phyloP scores from a whole-genome alignment of 2,113 vertebrate species.

The Eupsittula cactorum region DNA sequence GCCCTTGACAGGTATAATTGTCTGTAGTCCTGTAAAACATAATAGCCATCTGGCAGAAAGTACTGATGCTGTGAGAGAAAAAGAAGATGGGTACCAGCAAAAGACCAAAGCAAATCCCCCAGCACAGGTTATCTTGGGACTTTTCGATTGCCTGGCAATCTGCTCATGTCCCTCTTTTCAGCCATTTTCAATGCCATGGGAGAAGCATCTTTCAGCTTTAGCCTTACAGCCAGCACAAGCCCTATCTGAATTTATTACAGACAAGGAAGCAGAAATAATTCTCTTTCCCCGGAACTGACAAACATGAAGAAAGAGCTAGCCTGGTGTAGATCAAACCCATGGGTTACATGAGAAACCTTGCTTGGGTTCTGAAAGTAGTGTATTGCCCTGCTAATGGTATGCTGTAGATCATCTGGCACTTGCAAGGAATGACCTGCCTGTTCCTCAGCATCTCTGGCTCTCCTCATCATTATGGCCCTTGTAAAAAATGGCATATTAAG shows the following conservation, averaged over 20 bases:
- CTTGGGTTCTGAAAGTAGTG: not conserved
- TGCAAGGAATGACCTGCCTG: conserved; percentile 26
- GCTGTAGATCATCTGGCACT: conserved; percentile 1
- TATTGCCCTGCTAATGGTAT: not conserved
- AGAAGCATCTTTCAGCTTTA: not conserved
- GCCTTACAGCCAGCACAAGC: not conserved
- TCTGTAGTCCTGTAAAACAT: conserved; percentile 51
- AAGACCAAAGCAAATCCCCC: not conserved
- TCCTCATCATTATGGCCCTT: conserved; percentile 14
- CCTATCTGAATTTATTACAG: not conserved
- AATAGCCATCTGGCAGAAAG: conserved; percentile 61
- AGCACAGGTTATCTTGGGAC: not conserved
- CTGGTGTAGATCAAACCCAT: conserved; percentile 30
- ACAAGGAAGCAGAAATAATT: conserved; percentile 21
- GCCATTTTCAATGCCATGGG: not conserved
- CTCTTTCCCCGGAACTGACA: conserved; percentile 37
- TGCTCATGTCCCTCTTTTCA: not conserved
- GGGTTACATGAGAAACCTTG: not conserved
- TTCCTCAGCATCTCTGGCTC: conserved; percentile 22
- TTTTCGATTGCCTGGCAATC: not conserved
- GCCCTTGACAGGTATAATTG: conserved; percentile 56
- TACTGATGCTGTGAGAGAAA: not conserved
- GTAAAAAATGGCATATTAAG: conserved; percentile 27
- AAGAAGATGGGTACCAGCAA: not conserved
- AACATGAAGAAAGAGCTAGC: not conserved